These are phyloP conservation scores for Sericinus montela DNA, from an alignment of 2,888 invertebrate species.

Conservation along the genomic window DNA sequence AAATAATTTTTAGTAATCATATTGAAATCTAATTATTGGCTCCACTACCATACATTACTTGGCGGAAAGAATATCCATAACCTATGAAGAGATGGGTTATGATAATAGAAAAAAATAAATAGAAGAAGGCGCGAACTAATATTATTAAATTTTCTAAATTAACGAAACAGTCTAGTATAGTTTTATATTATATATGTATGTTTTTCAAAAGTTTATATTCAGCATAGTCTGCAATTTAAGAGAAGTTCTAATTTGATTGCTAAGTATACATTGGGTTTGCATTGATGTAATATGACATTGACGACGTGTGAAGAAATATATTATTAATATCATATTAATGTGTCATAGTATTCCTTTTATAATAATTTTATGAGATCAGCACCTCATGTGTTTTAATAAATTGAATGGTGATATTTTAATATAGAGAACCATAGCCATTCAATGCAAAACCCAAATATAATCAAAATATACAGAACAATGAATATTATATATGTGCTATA, in stretches of 20 bases:
- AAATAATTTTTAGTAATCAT: constrained; percentile 25
- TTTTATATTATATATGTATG: constrained; percentile 43
- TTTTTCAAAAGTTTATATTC: constrained; percentile 43
- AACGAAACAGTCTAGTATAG: constrained; percentile 46
- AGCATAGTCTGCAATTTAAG: constrained; percentile 35
- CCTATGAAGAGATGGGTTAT: constrained; percentile 8
- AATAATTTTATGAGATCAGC: too few species aligned
- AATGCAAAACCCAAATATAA: constrained; percentile 32
- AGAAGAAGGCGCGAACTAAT: constrained; percentile 13
- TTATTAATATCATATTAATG: too few species aligned
- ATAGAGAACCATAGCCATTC: neutral
- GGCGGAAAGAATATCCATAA: constrained; percentile 30
- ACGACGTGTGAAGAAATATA: too few species aligned
- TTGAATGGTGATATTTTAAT: too few species aligned
- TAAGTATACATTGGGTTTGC: constrained; percentile 30
- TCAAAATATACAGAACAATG: constrained; percentile 53
- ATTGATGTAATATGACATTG: too few species aligned
- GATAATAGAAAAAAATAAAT: constrained; percentile 12
- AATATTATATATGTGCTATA: constrained; percentile 31
- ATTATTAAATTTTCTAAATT: constrained; percentile 38
- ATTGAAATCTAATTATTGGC: constrained; percentile 15
- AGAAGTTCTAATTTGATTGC: constrained; percentile 37
- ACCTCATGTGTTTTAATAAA: too few species aligned
- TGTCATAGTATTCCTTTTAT: too few species aligned
- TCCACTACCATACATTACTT: constrained; percentile 34